Evolutionary conservation across 1,140 invertebrate genomes (phyloP).

Genomic region (Teleopsis dalmanni): DNA sequence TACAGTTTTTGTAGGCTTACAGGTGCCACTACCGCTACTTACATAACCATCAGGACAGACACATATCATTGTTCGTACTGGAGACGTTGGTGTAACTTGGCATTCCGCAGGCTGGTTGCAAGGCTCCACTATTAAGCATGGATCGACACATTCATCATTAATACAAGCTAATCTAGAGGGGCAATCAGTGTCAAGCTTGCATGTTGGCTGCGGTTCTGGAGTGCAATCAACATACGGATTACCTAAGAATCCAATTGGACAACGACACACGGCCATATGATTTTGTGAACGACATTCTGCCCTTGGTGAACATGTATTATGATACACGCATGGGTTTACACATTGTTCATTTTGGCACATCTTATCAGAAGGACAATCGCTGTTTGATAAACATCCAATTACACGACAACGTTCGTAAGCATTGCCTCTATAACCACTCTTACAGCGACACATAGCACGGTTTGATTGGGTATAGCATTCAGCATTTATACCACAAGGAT

Average conservation of each 20-base stretch:
- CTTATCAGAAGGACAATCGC: constrained; percentile 76
- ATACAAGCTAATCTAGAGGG: constrained; percentile 71
- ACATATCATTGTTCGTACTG: constrained; percentile 82
- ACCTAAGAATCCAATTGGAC: constrained; percentile 61
- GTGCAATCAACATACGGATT: constrained; percentile 76
- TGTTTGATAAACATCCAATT: constrained; percentile 80
- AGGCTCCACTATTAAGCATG: constrained; percentile 68
- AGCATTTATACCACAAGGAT: constrained; percentile 74
- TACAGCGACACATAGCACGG: constrained; percentile 69
- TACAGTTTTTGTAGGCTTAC: constrained; percentile 60
- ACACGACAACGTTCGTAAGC: constrained; percentile 65
- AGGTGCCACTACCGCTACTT: constrained; percentile 71
- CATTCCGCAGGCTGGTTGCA: constrained; percentile 73
- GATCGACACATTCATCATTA: constrained; percentile 72
- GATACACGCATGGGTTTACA: constrained; percentile 71
- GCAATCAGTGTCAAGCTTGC: constrained; percentile 73
- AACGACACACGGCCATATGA: constrained; percentile 76
- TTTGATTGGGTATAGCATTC: constrained; percentile 74
- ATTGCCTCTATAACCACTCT: constrained; percentile 72
- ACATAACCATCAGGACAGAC: constrained; percentile 81
- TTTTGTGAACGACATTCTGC: constrained; percentile 75
- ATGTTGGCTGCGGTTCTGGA: constrained; percentile 64
- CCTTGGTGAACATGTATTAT: constrained; percentile 64
- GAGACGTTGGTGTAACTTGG: constrained; percentile 68
- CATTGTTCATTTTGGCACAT: constrained; percentile 77